Conservation (phyloP, 2,888 invertebrate species). For the Thecocarcelia acutangulata region DNA sequence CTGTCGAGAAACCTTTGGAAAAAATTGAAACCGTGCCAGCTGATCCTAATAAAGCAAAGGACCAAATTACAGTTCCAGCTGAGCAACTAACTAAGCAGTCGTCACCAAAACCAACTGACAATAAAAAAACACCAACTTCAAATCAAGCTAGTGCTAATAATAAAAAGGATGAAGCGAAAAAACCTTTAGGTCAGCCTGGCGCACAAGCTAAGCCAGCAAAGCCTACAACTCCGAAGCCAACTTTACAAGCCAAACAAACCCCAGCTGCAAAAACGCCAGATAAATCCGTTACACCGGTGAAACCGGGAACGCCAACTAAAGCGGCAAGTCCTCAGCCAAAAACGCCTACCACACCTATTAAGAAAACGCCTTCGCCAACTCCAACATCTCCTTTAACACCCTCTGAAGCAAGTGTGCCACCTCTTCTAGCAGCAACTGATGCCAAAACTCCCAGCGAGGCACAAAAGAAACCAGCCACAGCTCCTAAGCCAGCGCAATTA, state of each 20-base stretch:
- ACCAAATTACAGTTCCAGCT: conserved; percentile 2
- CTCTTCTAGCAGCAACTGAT: conserved; percentile 8
- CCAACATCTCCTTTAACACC: conserved; percentile 40
- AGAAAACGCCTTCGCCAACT: conserved; percentile 17
- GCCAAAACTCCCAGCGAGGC: conserved; percentile 10
- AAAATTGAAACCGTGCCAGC: background rate
- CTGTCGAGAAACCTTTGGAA: background rate
- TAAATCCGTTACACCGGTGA: conserved; percentile 14
- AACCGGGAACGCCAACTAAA: conserved; percentile 48
- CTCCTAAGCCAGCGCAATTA: conserved; percentile 92
- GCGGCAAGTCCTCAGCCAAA: conserved; percentile 49
- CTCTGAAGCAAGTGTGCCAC: conserved; percentile 8
- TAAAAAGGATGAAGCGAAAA: conserved; percentile 53
- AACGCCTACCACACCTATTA: conserved; percentile 22
- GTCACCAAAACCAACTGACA: conserved; percentile 28
- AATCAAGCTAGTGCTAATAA: conserved; percentile 7
- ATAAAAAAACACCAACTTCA: conserved; percentile 12
- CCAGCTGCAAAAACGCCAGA: conserved; percentile 40
- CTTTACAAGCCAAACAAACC: conserved; percentile 12
- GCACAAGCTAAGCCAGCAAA: conserved; percentile 48
- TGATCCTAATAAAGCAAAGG: conserved; percentile 13
- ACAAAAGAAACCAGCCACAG: conserved; percentile 85
- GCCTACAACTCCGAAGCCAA: conserved; percentile 36
- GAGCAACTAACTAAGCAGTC: conserved; percentile 32
- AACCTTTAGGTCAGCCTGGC: conserved; percentile 9